A percentile compares a stretch with the other conserved stretches of the same genome.
Evolutionary conservation across 1,140 invertebrate genomes (phyloP).

Genomic region (Heliconius hewitsoni): DNA sequence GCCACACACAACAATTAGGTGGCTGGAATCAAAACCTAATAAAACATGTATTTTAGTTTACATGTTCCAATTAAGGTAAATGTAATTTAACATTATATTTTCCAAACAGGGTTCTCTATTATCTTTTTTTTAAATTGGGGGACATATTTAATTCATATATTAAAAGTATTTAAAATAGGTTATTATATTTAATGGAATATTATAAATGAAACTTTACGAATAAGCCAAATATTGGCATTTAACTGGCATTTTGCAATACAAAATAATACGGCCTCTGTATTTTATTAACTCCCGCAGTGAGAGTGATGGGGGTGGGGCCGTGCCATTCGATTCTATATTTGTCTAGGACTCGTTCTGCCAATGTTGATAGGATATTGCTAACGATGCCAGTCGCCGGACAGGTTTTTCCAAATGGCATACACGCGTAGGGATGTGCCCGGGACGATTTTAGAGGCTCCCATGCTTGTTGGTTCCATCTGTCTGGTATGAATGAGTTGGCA

Average conservation of each 20-base stretch:
- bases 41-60: not conserved
- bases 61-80: not conserved
- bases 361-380: conserved; percentile 49
- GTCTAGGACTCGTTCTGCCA: conserved; percentile 57
- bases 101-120: not conserved
- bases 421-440: conserved; percentile 59
- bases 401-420: conserved; percentile 60
- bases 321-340: conserved; percentile 74
- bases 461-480: conserved; percentile 64
- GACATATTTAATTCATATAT: not conserved
- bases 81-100: not conserved
- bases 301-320: conserved; percentile 56
- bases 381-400: conserved; percentile 61
- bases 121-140: not conserved
- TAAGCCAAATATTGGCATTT: not conserved
- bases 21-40: not conserved
- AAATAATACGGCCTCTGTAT: conserved; percentile 69
- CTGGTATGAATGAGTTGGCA: conserved; percentile 66
- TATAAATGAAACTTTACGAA: not conserved
- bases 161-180: too few relatives aligned
- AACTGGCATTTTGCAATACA: conserved; percentile 68
- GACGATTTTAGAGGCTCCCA: conserved; percentile 61
- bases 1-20: not conserved
- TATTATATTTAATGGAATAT: not conserved
- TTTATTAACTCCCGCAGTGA: conserved; percentile 60